Base-by-base conservation (phyloP, 2,888 invertebrate genomes). In the Rotaria magnacalcarata region DNA sequence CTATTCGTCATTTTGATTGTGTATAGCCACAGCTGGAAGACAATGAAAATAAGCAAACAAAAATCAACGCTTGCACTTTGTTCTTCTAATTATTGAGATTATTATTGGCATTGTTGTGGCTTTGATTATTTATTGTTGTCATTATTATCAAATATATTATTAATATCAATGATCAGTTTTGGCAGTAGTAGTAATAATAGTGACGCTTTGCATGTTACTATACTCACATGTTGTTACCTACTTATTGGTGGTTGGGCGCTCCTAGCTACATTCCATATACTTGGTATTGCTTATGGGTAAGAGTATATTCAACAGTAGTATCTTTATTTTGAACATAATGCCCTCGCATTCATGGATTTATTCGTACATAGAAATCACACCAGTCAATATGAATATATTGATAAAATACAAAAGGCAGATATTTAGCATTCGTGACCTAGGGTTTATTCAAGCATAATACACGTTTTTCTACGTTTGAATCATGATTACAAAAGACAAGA, bases 201-300 rank as follows among this genome's bases (percentile, higher is more conserved):
- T 67, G 54, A 54, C 54, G 54, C 21, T 21, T 19, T 67, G 19
- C 34, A 67, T 5, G 19, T 67, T 0, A 34, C 14, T 19, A 14
- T 67, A 80, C 80, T 47, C 11, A 24, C 8, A 80, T 80, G 24
- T 47, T 24, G 80, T 47, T 80, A 80, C n/a, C 11, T 80, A 80
- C 19, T 80, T 11, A 80, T 80, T 80, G 24, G 11, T 24, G 80
- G 80, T 47, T 80, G 80, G 80, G 24, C n/a, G 24, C 16, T 80
- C 19, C 47, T 80, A 2, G 80, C 80, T 11, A 80, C 80, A 80
- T 80, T 43, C 80, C 80, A 80, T 80, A 4, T 43, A 80, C 47
- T 43, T 80, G 80, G 80, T 47, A 24, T 80, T 43, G 7, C 47
- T 47, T 80, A 80, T 14, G 80, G 80, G 80, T 80, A 80, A 24